phyloP scores from a whole-genome alignment of 1,140 invertebrate genomes.

The Zophobas morio region DNA sequence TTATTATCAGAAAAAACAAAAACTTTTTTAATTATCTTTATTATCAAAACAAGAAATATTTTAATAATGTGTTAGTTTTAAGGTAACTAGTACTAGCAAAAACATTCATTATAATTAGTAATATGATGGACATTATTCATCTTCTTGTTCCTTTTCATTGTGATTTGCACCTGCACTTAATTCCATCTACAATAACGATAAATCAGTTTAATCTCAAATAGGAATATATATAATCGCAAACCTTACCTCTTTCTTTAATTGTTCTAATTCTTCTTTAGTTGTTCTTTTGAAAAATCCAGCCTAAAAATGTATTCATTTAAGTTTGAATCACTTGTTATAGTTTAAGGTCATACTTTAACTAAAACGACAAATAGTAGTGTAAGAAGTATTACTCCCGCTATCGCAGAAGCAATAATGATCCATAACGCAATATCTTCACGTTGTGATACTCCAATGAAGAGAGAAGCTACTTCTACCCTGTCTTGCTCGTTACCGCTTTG shows the following conservation, averaged over 20 bases:
- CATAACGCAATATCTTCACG: conserved; percentile 61
- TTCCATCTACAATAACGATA: background rate
- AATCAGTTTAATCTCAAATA: too few relatives aligned
- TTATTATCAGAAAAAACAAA: too few relatives aligned
- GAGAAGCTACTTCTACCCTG: conserved; percentile 60
- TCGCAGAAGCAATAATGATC: conserved; percentile 67
- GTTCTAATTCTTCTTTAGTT: conserved; percentile 39
- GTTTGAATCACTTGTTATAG: conserved; percentile 19
- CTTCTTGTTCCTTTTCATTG: background rate
- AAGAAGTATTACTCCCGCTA: conserved; percentile 65
- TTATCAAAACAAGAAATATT: too few relatives aligned
- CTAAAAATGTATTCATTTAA: conserved; percentile 19
- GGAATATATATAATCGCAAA: too few relatives aligned
- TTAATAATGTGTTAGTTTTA: too few relatives aligned
- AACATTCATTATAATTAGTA: background rate
- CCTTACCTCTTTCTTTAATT: conserved; percentile 25
- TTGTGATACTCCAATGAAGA: conserved; percentile 60
- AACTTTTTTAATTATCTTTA: too few relatives aligned
- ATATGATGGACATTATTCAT: background rate
- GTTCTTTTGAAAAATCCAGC: conserved; percentile 48
- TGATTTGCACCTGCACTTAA: background rate
- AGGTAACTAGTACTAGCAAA: too few relatives aligned
- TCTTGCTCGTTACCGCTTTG: conserved; percentile 24
- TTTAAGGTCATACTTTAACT: conserved; percentile 60
- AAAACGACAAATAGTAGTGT: conserved; percentile 63